Conservation (phyloP, 2,797 vertebrate species). For the Australoheros facetus region DNA sequence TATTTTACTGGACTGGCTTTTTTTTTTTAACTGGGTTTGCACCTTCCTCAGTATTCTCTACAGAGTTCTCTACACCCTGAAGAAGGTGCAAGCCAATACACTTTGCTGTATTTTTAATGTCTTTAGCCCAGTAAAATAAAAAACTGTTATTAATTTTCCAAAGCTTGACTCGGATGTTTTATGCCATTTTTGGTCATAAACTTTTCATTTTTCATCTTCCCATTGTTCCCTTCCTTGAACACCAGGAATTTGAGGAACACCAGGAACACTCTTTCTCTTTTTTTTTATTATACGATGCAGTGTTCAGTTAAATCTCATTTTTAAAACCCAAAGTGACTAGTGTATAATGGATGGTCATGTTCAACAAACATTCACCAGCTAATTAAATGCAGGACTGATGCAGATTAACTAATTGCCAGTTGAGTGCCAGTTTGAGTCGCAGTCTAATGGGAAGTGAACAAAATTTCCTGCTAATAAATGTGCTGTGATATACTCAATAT, state of each 20-base stretch:
- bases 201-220: background rate
- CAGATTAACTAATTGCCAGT: background rate
- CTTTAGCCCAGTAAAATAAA: background rate
- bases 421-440: background rate
- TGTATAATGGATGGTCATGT: background rate
- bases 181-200: background rate
- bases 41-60: background rate
- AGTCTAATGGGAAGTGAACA: background rate
- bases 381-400: background rate
- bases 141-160: background rate
- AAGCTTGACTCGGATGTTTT: background rate
- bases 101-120: conserved; percentile 3
- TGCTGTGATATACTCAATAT: background rate
- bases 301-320: background rate
- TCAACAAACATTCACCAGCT: background rate
- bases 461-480: background rate
- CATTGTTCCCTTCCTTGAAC: background rate
- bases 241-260: background rate
- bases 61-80: background rate
- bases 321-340: background rate
- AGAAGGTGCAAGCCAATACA: background rate
- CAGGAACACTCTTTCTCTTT: background rate
- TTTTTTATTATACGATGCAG: background rate
- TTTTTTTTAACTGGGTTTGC: background rate
- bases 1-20: no score